Base-by-base conservation (phyloP, 2,888 invertebrate genomes). In the Coelinius sp. region DNA sequence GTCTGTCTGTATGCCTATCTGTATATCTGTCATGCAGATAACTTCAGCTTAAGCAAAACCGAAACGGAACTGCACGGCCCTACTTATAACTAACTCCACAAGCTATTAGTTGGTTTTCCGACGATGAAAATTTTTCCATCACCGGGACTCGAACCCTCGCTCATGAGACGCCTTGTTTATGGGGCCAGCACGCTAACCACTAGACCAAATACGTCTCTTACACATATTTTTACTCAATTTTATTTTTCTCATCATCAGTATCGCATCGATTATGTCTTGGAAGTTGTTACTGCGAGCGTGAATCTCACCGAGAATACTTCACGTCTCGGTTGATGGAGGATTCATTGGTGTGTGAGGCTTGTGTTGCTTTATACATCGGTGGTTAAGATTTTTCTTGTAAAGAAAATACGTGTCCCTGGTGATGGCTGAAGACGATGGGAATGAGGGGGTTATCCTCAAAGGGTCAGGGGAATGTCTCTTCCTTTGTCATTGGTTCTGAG, bases 391-490 rank as follows among this genome's bases (percentile, higher is more conserved):
- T 69, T 62, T 73, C 76, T 66, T 68, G 65, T 74, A 56, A 67
- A 70, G 52, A 72, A 66, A 49, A 20, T 20, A 14, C 14, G 20
- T 65, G 22, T 25, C 27, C 27, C n/a, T 12, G 12, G 41, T 31
- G 66, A 31, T 38, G 31, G 68, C 38, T 53, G 68, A 63, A 68
- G 49, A 74, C 75, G 75, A 75, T 68, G 67, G 73, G 52, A 74
- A 75, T 68, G 67, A 74, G 52, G 73, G 75, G 76, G 71, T 74
- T 67, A 77, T 77, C 80, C 78, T 77, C 75, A 78, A 20, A 82
- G 83, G 83, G 83, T 84, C 83, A 83, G 80, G 76, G 79, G 46
- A 20, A 5, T 49, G 3, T 49, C 1, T 80, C 75, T 79, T 80
- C 82, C 84, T 85, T 84, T 84, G 83, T 83, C 80, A 79, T 76